These are phyloP conservation scores for Anagrus nilaparvatae DNA, from an alignment of 1,140 invertebrate species.

Conservation along the genomic window DNA sequence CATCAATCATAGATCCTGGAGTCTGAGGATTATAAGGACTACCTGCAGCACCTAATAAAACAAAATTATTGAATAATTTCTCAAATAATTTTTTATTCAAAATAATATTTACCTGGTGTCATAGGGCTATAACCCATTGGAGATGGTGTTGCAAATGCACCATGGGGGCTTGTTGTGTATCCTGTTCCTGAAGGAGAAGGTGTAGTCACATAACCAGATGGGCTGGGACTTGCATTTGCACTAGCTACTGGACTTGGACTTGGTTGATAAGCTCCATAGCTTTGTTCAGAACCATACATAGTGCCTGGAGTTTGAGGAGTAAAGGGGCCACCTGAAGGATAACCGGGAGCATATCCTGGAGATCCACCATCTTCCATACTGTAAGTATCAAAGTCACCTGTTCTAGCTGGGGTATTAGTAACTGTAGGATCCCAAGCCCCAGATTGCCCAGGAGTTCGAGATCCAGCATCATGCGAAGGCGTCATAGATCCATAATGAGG, in stretches of 20 bases:
- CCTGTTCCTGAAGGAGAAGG: conserved; percentile 56
- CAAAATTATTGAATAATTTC: too few relatives aligned
- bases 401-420: conserved; percentile 71
- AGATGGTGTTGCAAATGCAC: conserved; percentile 56
- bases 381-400: conserved; percentile 64
- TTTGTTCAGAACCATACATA: conserved; percentile 74
- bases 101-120: conserved; percentile 52
- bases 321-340: conserved; percentile 73
- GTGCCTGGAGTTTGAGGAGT: conserved; percentile 91
- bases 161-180: conserved; percentile 51
- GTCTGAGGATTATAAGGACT: conserved; percentile 74
- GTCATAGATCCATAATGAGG: conserved; percentile 90
- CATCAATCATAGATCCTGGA: conserved; percentile 61
- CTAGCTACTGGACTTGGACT: conserved; percentile 55
- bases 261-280: conserved; percentile 82
- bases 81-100: not conserved
- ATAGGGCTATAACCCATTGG: conserved; percentile 68
- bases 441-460: conserved; percentile 69
- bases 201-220: conserved; percentile 50
- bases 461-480: conserved; percentile 84
- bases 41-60: conserved; percentile 46
- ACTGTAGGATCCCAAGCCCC: conserved; percentile 86
- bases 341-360: conserved; percentile 64
- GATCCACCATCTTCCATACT: conserved; percentile 58
- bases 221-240: conserved; percentile 46